Conservation (phyloP, 1,140 invertebrate genomes). For the Cataglyphis hispanica region DNA sequence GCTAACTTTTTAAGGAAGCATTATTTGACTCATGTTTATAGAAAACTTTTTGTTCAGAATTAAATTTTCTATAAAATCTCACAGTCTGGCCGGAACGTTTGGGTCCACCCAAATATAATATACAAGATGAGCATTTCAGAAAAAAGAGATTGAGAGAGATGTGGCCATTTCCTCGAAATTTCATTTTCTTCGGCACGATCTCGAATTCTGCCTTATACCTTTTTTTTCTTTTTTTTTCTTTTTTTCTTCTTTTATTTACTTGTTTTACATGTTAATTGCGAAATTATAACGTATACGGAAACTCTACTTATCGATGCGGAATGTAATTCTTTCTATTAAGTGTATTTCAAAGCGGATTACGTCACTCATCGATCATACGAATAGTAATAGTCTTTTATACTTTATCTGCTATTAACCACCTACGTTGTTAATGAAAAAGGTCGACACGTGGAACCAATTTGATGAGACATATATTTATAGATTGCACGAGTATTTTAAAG, state of each 20-base stretch:
- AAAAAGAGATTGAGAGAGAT: background rate
- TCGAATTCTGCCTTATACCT: slow-evolving; percentile 4
- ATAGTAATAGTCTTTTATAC: slow-evolving; percentile 32
- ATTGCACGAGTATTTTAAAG: background rate
- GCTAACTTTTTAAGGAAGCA: too few relatives aligned
- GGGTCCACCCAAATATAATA: too few relatives aligned
- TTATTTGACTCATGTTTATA: too few relatives aligned
- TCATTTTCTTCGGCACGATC: slow-evolving; percentile 7
- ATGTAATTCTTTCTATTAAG: slow-evolving; percentile 43
- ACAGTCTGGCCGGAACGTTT: too few relatives aligned
- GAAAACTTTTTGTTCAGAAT: too few relatives aligned
- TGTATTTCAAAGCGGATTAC: slow-evolving; percentile 31
- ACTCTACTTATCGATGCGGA: slow-evolving; percentile 43
- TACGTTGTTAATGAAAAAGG: background rate
- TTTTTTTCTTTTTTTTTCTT: background rate
- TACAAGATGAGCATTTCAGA: background rate
- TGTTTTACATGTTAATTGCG: background rate
- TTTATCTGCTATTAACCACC: slow-evolving; percentile 30
- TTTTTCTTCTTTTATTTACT: too few relatives aligned
- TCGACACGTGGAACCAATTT: background rate
- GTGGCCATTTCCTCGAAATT: slow-evolving; percentile 6
- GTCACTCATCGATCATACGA: slow-evolving; percentile 16
- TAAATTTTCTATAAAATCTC: too few relatives aligned
- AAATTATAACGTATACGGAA: slow-evolving; percentile 49
- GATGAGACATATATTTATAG: slow-evolving; percentile 17